These are phyloP conservation scores for Sylvicapra grimmia DNA, from an alignment of 2,113 vertebrate genomes.

Conservation along the genomic window DNA sequence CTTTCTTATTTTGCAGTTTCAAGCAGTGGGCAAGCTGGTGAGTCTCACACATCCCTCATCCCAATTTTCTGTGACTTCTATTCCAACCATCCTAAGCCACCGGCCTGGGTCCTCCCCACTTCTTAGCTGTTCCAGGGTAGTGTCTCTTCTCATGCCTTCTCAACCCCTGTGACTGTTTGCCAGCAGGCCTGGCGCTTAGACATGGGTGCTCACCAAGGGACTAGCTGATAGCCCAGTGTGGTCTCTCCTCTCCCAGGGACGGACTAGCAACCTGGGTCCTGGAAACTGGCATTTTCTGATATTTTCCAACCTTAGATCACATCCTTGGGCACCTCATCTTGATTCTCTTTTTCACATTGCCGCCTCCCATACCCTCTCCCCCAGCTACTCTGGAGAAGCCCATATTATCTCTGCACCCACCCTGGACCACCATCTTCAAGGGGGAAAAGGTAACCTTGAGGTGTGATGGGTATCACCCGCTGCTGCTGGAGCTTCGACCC, in stretches of 20 bases:
- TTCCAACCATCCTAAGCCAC: not conserved
- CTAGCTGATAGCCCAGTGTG: not conserved
- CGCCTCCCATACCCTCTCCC: not conserved
- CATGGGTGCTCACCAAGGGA: not conserved
- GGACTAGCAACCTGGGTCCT: not conserved
- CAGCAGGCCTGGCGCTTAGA: not conserved
- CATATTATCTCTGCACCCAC: conserved; percentile 57
- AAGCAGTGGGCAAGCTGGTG: conserved; percentile 44
- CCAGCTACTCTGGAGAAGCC: conserved; percentile 67
- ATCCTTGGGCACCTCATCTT: not conserved
- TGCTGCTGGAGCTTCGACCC: conserved; percentile 58
- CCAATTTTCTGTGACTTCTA: not conserved
- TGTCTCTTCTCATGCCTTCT: not conserved
- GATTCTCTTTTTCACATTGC: not conserved
- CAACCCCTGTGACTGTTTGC: not conserved
- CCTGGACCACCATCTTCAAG: conserved; percentile 73
- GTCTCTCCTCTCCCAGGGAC: not conserved
- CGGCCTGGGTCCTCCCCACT: not conserved
- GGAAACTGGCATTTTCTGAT: not conserved
- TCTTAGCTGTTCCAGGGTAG: not conserved
- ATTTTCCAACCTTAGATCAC: not conserved
- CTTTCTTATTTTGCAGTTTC: conserved; percentile 11
- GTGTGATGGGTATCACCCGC: conserved; percentile 63
- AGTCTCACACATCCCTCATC: not conserved
- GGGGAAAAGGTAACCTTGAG: conserved; percentile 62